phyloP scores from a whole-genome alignment of 1,140 invertebrate species.

The Drosophila bifasciata region DNA sequence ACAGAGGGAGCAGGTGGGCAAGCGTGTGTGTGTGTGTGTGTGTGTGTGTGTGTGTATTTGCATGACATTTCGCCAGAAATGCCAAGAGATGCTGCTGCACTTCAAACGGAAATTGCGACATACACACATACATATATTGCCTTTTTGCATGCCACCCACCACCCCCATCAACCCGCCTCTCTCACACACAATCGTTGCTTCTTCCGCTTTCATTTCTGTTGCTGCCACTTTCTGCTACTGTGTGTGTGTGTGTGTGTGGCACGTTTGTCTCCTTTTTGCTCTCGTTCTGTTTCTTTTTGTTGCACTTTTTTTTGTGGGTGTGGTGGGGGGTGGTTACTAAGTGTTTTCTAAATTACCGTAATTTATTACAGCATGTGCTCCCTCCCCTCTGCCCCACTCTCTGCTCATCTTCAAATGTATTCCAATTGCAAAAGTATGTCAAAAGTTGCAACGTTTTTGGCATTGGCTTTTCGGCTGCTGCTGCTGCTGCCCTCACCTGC shows the following conservation, averaged over 20 bases:
- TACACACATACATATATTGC: conserved; percentile 63
- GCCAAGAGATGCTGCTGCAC: conserved; percentile 48
- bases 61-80: conserved; percentile 51
- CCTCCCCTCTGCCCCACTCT: neutral
- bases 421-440: conserved; percentile 64
- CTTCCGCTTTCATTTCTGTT: conserved; percentile 12
- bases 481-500: conserved; percentile 35
- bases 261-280: conserved; percentile 32
- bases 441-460: conserved; percentile 62
- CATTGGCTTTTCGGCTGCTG: conserved; percentile 37
- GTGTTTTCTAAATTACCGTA: conserved; percentile 75
- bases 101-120: conserved; percentile 72
- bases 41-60: no score
- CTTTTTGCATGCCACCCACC: conserved; percentile 20
- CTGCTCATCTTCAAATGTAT: conserved; percentile 45
- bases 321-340: conserved; percentile 24
- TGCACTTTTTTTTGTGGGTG: neutral
- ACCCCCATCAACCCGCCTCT: no score
- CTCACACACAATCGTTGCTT: neutral
- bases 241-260: no score
- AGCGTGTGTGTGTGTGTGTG: neutral
- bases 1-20: conserved; percentile 12
- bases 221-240: conserved; percentile 29
- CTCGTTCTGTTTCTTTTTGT: conserved; percentile 15
- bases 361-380: conserved; percentile 55